Evolutionary conservation across 2,797 vertebrate genomes (phyloP).

Genomic region (Malacoraja senta): DNA sequence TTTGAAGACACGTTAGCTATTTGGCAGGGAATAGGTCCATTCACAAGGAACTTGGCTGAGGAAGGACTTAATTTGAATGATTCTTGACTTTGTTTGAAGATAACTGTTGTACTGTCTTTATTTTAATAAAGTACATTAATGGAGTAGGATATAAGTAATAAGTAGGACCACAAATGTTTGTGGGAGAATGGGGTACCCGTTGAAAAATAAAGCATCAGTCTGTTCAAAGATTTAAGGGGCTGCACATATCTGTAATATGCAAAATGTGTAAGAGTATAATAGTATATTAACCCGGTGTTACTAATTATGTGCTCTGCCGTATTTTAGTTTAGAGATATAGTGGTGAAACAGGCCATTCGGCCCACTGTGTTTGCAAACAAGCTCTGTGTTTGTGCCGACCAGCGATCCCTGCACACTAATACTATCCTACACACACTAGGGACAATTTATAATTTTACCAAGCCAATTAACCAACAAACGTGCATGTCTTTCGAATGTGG

Average conservation of each 20-base stretch:
- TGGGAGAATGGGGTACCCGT: background rate
- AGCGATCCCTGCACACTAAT: no score
- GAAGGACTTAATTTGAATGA: background rate
- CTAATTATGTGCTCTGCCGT: background rate
- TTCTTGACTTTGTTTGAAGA: background rate
- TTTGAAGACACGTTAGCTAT: background rate
- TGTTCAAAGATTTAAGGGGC: background rate
- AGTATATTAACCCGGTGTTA: background rate
- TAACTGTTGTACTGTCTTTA: background rate
- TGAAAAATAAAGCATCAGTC: background rate
- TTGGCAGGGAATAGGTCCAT: background rate
- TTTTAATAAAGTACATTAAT: background rate
- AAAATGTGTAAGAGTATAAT: background rate
- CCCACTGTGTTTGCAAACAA: no score
- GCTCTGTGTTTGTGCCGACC: no score
- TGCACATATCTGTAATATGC: background rate
- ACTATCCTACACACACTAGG: no score
- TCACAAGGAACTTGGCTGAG: constrained; percentile 1
- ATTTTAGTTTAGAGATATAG: no score
- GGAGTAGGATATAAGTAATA: no score
- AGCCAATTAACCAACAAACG: no score
- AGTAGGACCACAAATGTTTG: background rate
- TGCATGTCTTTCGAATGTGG: no score
- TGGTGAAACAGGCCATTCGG: no score
- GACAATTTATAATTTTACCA: no score